Evolutionary conservation across 2,888 invertebrate species (phyloP).

Genomic region (Drosophila robusta): DNA sequence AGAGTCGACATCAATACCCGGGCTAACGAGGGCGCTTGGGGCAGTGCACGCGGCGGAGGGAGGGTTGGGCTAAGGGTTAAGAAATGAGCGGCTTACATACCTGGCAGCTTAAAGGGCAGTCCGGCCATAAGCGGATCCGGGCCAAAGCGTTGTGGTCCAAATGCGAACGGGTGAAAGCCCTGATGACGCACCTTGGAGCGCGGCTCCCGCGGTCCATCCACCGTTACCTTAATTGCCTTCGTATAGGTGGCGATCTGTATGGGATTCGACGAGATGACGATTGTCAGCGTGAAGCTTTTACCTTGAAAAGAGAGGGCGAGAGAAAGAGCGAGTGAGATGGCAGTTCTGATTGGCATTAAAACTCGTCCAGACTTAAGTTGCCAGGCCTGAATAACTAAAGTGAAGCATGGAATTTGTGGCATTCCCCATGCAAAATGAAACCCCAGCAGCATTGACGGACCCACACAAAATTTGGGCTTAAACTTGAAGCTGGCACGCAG

Average conservation of each 20-base stretch:
- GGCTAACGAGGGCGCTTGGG: constrained; percentile 57
- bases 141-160: constrained; percentile 92
- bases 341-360: no score
- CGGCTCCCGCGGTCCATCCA: constrained; percentile 99
- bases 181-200: constrained; percentile 96
- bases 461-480: constrained; percentile 9
- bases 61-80: not conserved
- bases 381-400: constrained; percentile 9
- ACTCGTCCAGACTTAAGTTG: constrained; percentile 1
- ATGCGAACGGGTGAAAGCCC: constrained; percentile 95
- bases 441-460: constrained; percentile 13
- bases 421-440: constrained; percentile 20
- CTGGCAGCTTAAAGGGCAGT: constrained; percentile 93
- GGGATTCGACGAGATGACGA: constrained; percentile 96
- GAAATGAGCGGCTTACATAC: constrained; percentile 85
- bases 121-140: constrained; percentile 92
- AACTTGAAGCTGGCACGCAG: no score
- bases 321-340: not conserved
- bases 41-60: constrained; percentile 33
- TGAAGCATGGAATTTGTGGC: constrained; percentile 25
- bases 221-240: constrained; percentile 99
- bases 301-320: constrained; percentile 87
- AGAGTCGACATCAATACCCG: constrained; percentile 50
- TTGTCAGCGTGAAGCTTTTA: constrained; percentile 98
- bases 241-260: constrained; percentile 98